Evolutionary conservation across 2,888 invertebrate species (phyloP).

Genomic region (Cactoblastis cactorum): DNA sequence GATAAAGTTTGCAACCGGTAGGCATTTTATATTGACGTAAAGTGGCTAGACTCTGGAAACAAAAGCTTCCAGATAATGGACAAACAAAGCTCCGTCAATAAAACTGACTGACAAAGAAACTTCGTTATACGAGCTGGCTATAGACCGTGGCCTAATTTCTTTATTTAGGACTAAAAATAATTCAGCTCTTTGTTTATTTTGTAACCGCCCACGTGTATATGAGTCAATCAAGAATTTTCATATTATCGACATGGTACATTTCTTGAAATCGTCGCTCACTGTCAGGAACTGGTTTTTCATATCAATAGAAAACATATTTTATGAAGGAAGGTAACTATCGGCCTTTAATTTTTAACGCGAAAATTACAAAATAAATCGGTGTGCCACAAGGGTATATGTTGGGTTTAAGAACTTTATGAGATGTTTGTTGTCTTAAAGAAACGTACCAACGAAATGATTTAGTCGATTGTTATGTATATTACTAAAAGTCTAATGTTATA

Average conservation of each 20-base stretch:
- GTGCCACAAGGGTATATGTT: not conserved
- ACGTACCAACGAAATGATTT: too few species aligned
- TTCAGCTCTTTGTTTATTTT: not conserved
- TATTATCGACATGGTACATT: not conserved
- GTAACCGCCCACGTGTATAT: not conserved
- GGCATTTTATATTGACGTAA: not conserved
- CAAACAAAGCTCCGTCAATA: not conserved
- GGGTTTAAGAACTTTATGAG: not conserved
- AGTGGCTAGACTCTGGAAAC: not conserved
- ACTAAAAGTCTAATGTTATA: not conserved
- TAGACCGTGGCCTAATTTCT: not conserved
- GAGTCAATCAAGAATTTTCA: not conserved
- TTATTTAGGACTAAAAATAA: not conserved
- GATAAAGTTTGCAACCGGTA: not conserved
- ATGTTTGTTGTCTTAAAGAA: not conserved
- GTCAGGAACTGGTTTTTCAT: not conserved
- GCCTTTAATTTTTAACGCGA: not conserved
- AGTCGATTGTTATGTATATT: too few species aligned
- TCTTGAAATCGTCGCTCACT: not conserved
- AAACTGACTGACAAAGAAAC: not conserved
- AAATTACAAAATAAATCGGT: not conserved
- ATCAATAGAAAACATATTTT: not conserved
- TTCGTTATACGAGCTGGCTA: not conserved
- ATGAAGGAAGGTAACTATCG: not conserved
- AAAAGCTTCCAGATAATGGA: constrained; percentile 1